Percentiles rank a stretch among this genome's conserved stretches.
Conservation (phyloP, 2,797 vertebrate species). For the Buceros bicornis region DNA sequence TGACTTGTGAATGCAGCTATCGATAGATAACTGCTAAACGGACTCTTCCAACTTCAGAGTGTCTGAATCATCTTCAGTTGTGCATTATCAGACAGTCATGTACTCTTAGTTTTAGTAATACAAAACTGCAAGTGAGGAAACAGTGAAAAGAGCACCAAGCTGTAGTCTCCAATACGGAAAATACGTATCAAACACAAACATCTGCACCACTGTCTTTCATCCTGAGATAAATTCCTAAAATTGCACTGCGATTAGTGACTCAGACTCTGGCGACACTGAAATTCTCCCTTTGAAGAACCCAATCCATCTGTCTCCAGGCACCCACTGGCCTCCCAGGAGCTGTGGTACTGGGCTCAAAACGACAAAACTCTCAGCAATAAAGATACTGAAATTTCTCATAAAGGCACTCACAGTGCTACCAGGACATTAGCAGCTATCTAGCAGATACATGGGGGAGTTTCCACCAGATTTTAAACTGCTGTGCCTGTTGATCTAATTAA, state of each 20-base stretch:
- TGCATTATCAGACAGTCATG: background rate
- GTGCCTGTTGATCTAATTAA: background rate
- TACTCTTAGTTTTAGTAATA: background rate
- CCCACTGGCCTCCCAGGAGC: background rate
- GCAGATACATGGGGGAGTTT: background rate
- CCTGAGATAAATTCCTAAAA: background rate
- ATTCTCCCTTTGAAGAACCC: background rate
- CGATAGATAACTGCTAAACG: background rate
- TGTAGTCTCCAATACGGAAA: background rate
- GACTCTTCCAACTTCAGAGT: background rate
- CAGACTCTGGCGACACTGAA: background rate
- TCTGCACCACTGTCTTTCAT: background rate
- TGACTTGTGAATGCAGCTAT: background rate
- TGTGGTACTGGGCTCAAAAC: accelerated
- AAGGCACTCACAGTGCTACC: background rate
- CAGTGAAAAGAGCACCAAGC: background rate
- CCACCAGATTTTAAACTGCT: background rate
- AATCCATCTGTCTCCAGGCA: accelerated
- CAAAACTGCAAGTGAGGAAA: background rate
- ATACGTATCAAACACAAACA: accelerated
- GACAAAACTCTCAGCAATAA: background rate
- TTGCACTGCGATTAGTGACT: background rate
- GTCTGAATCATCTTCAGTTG: background rate
- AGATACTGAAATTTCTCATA: background rate
- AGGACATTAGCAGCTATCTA: background rate